Percentiles rank a stretch among this genome's conserved stretches.
These are phyloP conservation scores for Spisula solida DNA, from an alignment of 2,888 invertebrate species.

Conservation along the genomic window DNA sequence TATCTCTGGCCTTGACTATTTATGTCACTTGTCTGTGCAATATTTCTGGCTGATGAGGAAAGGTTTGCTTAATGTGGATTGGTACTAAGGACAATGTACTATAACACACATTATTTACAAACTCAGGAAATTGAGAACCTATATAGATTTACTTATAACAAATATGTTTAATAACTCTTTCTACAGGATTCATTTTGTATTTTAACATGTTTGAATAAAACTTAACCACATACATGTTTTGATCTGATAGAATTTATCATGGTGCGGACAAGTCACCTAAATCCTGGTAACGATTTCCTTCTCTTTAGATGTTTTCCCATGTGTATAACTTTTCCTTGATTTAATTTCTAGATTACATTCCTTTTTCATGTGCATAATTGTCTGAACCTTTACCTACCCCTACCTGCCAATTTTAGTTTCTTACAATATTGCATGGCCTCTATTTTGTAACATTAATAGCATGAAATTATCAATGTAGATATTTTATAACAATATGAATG, in stretches of 20 bases:
- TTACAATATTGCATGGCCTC: constrained; percentile 9
- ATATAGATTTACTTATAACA: too few species aligned
- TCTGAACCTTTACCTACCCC: neutral
- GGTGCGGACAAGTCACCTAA: constrained; percentile 52
- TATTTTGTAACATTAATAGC: neutral
- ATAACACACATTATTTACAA: too few species aligned
- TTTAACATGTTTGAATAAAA: constrained; percentile 19
- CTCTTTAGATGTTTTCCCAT: constrained; percentile 52
- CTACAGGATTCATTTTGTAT: neutral
- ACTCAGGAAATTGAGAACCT: too few species aligned
- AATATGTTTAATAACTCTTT: too few species aligned
- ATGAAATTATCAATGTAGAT: neutral
- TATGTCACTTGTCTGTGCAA: neutral
- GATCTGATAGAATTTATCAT: constrained; percentile 63
- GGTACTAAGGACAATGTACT: too few species aligned
- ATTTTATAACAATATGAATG: neutral
- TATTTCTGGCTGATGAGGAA: neutral
- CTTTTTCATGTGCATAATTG: constrained; percentile 13
- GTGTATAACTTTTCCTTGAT: constrained; percentile 39
- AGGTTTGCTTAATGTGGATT: neutral
- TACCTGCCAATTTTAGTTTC: neutral
- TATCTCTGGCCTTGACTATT: too few species aligned
- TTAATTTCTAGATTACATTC: constrained; percentile 8
- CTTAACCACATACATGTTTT: constrained; percentile 27
- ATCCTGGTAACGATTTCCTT: constrained; percentile 50